Evolutionary conservation across 1,140 invertebrate genomes (phyloP).

Genomic region (Cherax quadricarinatus): DNA sequence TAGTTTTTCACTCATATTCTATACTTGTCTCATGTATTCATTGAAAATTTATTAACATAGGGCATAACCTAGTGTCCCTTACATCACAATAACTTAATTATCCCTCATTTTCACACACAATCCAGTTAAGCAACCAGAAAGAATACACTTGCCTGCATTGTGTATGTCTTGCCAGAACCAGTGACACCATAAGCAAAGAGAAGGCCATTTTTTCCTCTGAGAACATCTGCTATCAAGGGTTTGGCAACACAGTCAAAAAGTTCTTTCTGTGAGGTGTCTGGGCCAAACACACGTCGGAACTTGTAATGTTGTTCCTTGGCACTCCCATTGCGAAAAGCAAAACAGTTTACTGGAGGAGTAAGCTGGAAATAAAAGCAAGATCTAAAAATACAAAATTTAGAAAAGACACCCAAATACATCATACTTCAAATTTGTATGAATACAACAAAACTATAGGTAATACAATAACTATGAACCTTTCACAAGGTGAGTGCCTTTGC

Average conservation of each 20-base stretch:
- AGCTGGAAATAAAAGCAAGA: conserved; percentile 45
- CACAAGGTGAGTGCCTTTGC: too few relatives aligned
- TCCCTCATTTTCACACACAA: not conserved
- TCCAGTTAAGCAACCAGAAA: not conserved
- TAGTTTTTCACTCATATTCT: too few relatives aligned
- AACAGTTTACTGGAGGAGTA: conserved; percentile 46
- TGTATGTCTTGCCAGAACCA: conserved; percentile 96
- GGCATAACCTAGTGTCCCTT: not conserved
- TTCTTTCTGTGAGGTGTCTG: conserved; percentile 86
- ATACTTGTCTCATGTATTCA: too few relatives aligned
- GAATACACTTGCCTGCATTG: conserved; percentile 84
- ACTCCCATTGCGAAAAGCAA: conserved; percentile 71
- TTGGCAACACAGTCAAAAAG: conserved; percentile 91
- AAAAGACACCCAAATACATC: not conserved
- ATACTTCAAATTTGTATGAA: not conserved
- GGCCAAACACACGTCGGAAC: conserved; percentile 89
- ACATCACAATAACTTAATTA: not conserved
- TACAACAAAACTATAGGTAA: not conserved
- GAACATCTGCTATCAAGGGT: conserved; percentile 87
- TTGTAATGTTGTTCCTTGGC: conserved; percentile 76
- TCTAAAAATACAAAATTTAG: not conserved
- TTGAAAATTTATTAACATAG: too few relatives aligned
- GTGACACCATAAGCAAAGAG: conserved; percentile 98
- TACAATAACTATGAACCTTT: not conserved
- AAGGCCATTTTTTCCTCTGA: conserved; percentile 85